Conservation (phyloP, 2,113 vertebrate species). For the Regulus satrapa region DNA sequence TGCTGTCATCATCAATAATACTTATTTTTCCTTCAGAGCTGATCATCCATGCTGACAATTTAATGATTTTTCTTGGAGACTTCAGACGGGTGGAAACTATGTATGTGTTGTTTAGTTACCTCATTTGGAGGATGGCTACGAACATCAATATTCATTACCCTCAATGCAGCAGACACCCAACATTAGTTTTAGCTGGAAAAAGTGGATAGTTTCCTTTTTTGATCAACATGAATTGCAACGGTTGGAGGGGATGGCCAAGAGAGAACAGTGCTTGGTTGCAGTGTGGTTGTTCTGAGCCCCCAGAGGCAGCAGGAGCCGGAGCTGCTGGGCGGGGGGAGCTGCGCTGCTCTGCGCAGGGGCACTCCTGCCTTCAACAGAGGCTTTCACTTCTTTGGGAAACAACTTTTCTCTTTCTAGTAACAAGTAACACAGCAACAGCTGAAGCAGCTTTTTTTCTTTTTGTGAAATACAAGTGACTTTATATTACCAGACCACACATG, state of each 20-base stretch:
- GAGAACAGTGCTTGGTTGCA: neutral
- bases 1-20: conserved; percentile 49
- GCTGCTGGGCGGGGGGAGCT: too few relatives aligned
- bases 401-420: conserved; percentile 18
- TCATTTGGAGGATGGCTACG: conserved; percentile 11
- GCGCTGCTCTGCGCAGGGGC: too few relatives aligned
- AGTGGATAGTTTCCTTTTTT: neutral
- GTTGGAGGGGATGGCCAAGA: neutral
- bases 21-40: conserved; percentile 54
- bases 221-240: neutral
- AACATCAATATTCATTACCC: conserved; percentile 22
- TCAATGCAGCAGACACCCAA: neutral
- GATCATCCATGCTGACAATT: conserved; percentile 48
- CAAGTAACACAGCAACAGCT: conserved; percentile 7
- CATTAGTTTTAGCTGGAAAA: neutral
- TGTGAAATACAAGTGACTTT: neutral
- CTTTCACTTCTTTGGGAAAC: neutral
- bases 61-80: conserved; percentile 45
- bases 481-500: neutral
- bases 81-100: neutral
- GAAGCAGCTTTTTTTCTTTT: neutral
- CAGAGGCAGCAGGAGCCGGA: too few relatives aligned
- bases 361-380: neutral
- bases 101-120: neutral
- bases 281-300: neutral